These are phyloP conservation scores for Nothoprocta pentlandii DNA, from an alignment of 2,113 vertebrate species.

Conservation along the genomic window DNA sequence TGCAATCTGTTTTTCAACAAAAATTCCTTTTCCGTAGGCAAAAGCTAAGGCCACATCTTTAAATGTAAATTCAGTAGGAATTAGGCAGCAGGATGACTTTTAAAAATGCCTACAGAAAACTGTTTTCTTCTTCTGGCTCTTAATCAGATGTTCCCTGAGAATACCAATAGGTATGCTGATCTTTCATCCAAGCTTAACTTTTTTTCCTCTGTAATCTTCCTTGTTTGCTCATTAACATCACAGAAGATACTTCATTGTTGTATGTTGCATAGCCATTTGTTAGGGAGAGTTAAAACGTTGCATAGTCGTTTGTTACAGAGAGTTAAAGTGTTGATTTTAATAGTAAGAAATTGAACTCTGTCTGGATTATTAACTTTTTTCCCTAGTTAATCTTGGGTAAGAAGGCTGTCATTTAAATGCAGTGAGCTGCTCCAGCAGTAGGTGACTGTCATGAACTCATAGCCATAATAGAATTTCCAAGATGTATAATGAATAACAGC, in stretches of 20 bases:
- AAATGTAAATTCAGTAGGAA: neutral
- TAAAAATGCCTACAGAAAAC: neutral
- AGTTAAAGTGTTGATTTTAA: neutral
- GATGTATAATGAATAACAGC: neutral
- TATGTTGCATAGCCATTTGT: neutral
- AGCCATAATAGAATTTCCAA: neutral
- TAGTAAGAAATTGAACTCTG: neutral
- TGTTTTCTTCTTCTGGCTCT: neutral
- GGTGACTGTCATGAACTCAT: neutral
- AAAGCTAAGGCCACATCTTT: neutral
- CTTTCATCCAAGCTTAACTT: neutral
- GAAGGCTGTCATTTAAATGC: conserved; percentile 28
- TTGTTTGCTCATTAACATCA: neutral
- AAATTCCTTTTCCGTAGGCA: neutral
- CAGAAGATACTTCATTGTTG: neutral
- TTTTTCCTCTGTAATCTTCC: neutral
- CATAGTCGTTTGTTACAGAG: neutral
- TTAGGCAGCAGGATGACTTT: neutral
- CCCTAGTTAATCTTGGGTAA: neutral
- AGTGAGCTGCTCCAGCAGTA: neutral
- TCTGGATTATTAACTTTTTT: neutral
- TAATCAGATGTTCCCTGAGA: neutral
- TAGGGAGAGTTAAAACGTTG: neutral
- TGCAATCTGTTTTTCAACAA: neutral
- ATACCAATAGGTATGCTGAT: neutral